Percentiles rank a stretch among this genome's conserved stretches.
phyloP scores from a whole-genome alignment of 2,797 vertebrate species.

The Halcyon chelicuti region DNA sequence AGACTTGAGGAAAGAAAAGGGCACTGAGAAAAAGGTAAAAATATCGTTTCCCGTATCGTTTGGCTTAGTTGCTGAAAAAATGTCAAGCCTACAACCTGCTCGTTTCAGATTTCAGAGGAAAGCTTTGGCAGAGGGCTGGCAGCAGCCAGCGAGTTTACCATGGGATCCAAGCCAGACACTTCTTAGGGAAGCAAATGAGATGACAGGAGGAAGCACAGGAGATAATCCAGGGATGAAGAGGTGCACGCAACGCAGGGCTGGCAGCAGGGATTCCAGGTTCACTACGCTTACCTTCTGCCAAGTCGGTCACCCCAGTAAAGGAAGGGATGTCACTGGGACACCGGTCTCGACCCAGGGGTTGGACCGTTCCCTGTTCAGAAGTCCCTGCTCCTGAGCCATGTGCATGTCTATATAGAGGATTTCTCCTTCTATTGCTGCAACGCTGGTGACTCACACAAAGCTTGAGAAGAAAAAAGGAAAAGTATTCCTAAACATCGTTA shows the following conservation, averaged over 20 bases:
- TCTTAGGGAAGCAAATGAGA: neutral
- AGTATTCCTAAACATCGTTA: constrained; percentile 48
- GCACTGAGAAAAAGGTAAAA: constrained; percentile 52
- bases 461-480: neutral
- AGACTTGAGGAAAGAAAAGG: neutral
- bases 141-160: neutral
- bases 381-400: neutral
- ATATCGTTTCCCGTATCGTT: constrained; percentile 13
- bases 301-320: neutral
- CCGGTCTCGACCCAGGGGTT: rapidly evolving
- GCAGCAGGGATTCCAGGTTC: neutral
- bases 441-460: constrained; percentile 25
- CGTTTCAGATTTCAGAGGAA: constrained; percentile 51
- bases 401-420: neutral
- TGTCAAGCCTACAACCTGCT: constrained; percentile 59
- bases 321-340: neutral
- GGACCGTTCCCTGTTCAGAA: neutral
- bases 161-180: neutral
- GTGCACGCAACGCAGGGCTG: rapidly evolving
- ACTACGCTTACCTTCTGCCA: neutral
- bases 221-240: neutral
- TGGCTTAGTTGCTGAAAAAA: constrained; percentile 58
- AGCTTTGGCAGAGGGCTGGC: constrained; percentile 53
- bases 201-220: neutral
- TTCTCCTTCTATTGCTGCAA: constrained; percentile 8